A percentile compares a stretch with the other conserved stretches of the same genome.
These are phyloP conservation scores for Danio tinwini DNA, from an alignment of 2,797 vertebrate species.

Conservation along the genomic window DNA sequence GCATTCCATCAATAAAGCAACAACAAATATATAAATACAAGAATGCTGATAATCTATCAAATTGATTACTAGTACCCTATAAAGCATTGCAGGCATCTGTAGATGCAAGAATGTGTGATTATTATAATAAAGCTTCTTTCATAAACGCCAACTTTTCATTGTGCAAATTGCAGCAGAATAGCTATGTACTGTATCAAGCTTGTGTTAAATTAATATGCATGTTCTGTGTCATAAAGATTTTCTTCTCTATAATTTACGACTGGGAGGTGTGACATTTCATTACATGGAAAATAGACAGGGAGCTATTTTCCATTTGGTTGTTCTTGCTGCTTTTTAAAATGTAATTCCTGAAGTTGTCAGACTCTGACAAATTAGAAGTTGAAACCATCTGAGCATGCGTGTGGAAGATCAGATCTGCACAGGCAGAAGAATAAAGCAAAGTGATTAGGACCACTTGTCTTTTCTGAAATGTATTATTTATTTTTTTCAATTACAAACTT, in stretches of 20 bases:
- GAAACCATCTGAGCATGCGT: slow-evolving; percentile 19
- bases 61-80: not conserved
- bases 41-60: not conserved
- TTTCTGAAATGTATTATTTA: not conserved
- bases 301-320: slow-evolving; percentile 47
- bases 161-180: slow-evolving; percentile 21
- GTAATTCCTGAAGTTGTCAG: slow-evolving; percentile 43
- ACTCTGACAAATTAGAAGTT: slow-evolving; percentile 38
- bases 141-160: slow-evolving; percentile 10
- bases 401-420: not conserved
- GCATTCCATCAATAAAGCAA: not conserved
- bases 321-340: slow-evolving; percentile 43
- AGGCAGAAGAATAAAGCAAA: not conserved
- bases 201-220: slow-evolving; percentile 43
- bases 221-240: slow-evolving; percentile 36
- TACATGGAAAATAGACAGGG: slow-evolving; percentile 26
- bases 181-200: slow-evolving; percentile 10
- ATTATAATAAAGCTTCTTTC: slow-evolving; percentile 2
- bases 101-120: not conserved
- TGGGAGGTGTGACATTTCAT: slow-evolving; percentile 42
- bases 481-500: slow-evolving; percentile 1
- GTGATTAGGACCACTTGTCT: not conserved
- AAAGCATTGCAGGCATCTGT: not conserved
- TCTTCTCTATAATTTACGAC: slow-evolving; percentile 42
- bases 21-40: slow-evolving; percentile 6